Base-by-base conservation (phyloP, 1,140 invertebrate genomes). In the Drosophila carrolli region DNA sequence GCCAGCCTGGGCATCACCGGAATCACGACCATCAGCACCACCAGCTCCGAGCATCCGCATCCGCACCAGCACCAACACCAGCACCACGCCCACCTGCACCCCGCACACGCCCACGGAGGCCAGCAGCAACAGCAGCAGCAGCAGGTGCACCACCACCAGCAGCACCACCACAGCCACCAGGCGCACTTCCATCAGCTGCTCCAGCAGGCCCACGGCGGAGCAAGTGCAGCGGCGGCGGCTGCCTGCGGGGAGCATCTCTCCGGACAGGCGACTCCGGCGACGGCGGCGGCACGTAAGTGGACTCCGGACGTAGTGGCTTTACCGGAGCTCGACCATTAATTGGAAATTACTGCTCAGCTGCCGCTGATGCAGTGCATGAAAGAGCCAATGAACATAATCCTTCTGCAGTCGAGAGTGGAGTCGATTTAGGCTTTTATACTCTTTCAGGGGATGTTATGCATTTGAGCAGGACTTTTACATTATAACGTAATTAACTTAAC, bases 241-340 rank as follows among this genome's bases (percentile, higher is more conserved):
- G 81, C 85, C 58, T 88, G 83, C 46, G 84, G 83, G 58, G 83
- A 88, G 32, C 83, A 88, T 61, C 66, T 88, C 51, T 40, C 84
- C 43, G 83, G 84, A n/a, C 84, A 89, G 59, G 60, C 83, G 14
- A 79, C 72, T 35, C 56, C 91, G 53, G 66, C 91, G 38, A 67
- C 90, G n/a, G 82, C 91, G 60, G 71, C 82, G 35, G 82, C 81
- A 70, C 43, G 85, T 89, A 68, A 85, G 85, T 90, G 59, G 14
- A 65, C 38, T 58, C 46, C 37, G 19, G 8, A 19, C 9, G 14
- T 8, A 75, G 23, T 79, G 47, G 56, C 40, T 50, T 62, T 44
- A 5, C 9, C 14, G 47, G 16, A 32, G 23, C 23, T 35, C n/a
- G 19, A 32, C 44, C 50, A 50, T 72, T 71, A 75, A 75, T 75